Evolutionary conservation across 2,888 invertebrate genomes (phyloP).

Genomic region (Emesis furor): DNA sequence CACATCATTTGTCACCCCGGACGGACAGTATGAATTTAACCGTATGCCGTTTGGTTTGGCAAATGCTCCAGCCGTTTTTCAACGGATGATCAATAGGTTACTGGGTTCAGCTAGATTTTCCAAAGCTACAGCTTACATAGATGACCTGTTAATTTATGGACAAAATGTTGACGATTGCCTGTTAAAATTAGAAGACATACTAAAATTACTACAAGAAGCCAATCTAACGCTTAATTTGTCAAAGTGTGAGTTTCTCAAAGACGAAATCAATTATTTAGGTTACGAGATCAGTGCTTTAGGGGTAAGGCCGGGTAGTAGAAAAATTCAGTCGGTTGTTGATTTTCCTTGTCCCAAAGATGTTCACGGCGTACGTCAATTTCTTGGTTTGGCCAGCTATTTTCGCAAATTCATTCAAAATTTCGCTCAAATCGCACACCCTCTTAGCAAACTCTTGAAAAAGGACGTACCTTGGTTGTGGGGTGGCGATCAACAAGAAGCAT

Average conservation of each 20-base stretch:
- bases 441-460: background rate
- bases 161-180: slow-evolving; percentile 1
- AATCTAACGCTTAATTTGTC: slow-evolving; percentile 40
- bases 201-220: slow-evolving; percentile 32
- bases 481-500: no score
- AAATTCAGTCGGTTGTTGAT: no score
- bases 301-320: no score
- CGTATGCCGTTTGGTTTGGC: no score
- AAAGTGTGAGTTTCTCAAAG: slow-evolving; percentile 35
- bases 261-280: slow-evolving; percentile 27
- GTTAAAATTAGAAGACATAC: slow-evolving; percentile 40
- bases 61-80: slow-evolving; percentile 74
- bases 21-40: no score
- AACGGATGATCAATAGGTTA: slow-evolving; percentile 34
- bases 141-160: slow-evolving; percentile 54
- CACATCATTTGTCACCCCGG: no score
- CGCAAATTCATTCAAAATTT: background rate
- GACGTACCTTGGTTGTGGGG: no score
- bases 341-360: background rate
- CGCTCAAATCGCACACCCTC: slow-evolving; percentile 6
- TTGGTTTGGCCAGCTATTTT: background rate
- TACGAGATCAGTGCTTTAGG: no score
- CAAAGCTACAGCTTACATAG: slow-evolving; percentile 62
- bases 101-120: slow-evolving; percentile 40
- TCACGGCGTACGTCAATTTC: slow-evolving; percentile 12